Evolutionary conservation across 2,888 invertebrate genomes (phyloP).

Genomic region (Unio pictorum): DNA sequence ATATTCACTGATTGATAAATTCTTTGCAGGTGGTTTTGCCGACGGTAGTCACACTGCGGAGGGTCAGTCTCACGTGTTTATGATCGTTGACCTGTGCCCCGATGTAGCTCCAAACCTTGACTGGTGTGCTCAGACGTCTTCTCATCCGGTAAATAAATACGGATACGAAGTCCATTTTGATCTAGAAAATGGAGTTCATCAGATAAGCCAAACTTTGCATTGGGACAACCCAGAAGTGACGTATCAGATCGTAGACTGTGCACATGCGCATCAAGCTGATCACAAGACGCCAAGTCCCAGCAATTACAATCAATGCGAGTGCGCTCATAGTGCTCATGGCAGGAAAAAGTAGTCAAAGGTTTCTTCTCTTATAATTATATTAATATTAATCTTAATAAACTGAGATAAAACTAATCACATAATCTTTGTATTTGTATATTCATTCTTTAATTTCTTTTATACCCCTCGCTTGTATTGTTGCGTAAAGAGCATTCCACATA

Average conservation of each 20-base stretch:
- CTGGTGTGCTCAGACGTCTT: slow-evolving; percentile 43
- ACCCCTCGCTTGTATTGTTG: too few species aligned
- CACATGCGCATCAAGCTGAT: background rate
- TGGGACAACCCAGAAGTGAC: slow-evolving; percentile 42
- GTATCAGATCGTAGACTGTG: slow-evolving; percentile 21
- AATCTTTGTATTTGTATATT: too few species aligned
- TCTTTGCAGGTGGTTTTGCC: slow-evolving; percentile 38
- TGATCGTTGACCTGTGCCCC: slow-evolving; percentile 53
- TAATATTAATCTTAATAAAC: too few species aligned
- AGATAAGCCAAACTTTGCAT: slow-evolving; percentile 14
- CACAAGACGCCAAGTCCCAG: slow-evolving; percentile 21
- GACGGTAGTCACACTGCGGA: slow-evolving; percentile 27
- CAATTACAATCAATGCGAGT: slow-evolving; percentile 28
- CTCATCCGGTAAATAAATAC: slow-evolving; percentile 13
- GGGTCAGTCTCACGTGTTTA: slow-evolving; percentile 30
- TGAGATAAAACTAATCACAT: too few species aligned
- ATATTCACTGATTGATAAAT: background rate
- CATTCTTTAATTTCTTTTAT: too few species aligned
- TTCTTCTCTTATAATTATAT: too few species aligned
- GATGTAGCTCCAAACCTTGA: slow-evolving; percentile 34
- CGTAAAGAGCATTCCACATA: too few species aligned
- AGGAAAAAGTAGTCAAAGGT: background rate
- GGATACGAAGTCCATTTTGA: slow-evolving; percentile 39
- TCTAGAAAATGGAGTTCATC: slow-evolving; percentile 24
- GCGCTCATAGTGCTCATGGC: slow-evolving; percentile 11